phyloP scores from a whole-genome alignment of 2,113 vertebrate species.

The Pluvianellus socialis region DNA sequence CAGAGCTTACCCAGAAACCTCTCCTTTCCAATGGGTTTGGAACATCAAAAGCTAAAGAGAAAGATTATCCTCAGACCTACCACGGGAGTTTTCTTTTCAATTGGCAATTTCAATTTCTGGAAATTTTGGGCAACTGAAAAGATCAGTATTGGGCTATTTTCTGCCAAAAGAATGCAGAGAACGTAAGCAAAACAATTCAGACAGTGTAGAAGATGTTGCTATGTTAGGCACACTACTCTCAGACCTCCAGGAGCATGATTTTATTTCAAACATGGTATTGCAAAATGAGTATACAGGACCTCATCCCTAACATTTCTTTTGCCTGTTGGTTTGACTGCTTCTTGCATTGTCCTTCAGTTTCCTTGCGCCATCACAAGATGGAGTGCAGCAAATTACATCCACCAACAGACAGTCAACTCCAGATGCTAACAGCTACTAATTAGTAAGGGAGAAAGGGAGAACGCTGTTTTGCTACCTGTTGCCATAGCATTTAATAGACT shows the following conservation, averaged over 20 bases:
- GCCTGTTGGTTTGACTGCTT: neutral
- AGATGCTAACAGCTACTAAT: slow-evolving; percentile 47
- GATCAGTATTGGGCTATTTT: neutral
- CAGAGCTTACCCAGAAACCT: neutral
- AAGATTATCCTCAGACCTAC: neutral
- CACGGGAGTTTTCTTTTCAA: neutral
- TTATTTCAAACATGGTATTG: neutral
- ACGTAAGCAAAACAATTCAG: neutral
- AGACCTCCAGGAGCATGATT: neutral
- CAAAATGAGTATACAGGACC: neutral
- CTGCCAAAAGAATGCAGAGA: neutral
- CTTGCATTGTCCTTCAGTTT: neutral
- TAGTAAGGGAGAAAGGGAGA: slow-evolving; percentile 3
- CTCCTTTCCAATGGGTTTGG: neutral
- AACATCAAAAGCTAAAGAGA: neutral
- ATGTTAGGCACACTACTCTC: neutral
- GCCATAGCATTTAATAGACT: slow-evolving; percentile 48
- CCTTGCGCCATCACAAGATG: neutral
- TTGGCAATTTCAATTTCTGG: neutral
- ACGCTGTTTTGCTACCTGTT: slow-evolving; percentile 34
- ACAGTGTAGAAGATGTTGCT: neutral
- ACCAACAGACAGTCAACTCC: neutral
- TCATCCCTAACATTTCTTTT: neutral
- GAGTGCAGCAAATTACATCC: neutral
- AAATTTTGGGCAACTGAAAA: neutral